Conservation (phyloP, 2,797 vertebrate species). For the Cyprinodon diabolis region DNA sequence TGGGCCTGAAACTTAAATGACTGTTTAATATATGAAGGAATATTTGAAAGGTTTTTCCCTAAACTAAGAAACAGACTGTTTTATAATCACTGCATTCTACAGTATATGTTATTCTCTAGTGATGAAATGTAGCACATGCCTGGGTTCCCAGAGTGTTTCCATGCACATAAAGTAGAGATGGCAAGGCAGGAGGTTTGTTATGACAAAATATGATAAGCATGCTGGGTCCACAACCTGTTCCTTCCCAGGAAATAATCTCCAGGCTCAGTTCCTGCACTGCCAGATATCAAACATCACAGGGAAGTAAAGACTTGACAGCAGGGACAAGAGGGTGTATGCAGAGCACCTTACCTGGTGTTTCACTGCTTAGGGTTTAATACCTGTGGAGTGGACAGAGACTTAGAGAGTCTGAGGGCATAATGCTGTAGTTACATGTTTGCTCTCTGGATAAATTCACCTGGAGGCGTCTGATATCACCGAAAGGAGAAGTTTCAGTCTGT, state of each 20-base stretch:
- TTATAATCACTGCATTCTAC: conserved; percentile 44
- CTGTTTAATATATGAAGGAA: conserved; percentile 62
- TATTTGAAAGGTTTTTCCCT: conserved; percentile 55
- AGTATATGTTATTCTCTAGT: conserved; percentile 28
- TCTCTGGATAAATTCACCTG: conserved; percentile 57
- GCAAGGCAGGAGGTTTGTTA: conserved; percentile 19
- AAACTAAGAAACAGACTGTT: conserved; percentile 54
- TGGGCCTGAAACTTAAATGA: conserved; percentile 36
- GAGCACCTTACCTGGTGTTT: conserved; percentile 42
- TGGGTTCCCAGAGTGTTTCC: conserved; percentile 15
- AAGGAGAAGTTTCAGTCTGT: conserved; percentile 36
- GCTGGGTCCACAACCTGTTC: background rate
- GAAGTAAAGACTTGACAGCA: conserved; percentile 47
- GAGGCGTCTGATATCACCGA: conserved; percentile 53
- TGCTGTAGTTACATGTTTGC: conserved; percentile 60
- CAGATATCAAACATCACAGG: conserved; percentile 24
- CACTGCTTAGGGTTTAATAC: conserved; percentile 66
- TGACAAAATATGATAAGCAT: conserved; percentile 6
- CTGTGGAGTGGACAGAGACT: conserved; percentile 76
- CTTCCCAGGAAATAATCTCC: conserved; percentile 35
- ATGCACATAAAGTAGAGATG: conserved; percentile 28
- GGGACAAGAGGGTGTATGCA: conserved; percentile 42
- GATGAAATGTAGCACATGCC: conserved; percentile 25
- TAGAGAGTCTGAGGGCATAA: conserved; percentile 65
- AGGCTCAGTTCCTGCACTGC: conserved; percentile 28